Percentiles rank a stretch among this genome's conserved stretches.
Evolutionary conservation across 2,797 vertebrate species (phyloP).

Genomic region (Typhlichthys eigenmanni): DNA sequence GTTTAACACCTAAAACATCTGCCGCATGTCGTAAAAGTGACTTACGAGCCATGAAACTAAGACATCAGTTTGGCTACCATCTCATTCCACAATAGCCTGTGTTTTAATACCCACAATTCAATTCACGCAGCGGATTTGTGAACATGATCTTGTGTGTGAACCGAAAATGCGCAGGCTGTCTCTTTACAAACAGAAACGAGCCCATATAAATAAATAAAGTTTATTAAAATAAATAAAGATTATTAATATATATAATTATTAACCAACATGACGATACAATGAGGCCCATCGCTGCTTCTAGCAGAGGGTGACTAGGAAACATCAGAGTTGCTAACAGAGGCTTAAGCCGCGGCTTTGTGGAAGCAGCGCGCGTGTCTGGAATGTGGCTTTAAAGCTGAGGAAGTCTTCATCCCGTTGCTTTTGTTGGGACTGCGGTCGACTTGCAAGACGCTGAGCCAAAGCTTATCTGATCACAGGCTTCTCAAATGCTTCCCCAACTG

Average conservation of each 20-base stretch:
- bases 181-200: neutral
- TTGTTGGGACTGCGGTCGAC: conserved; percentile 34
- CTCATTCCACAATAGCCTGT: conserved; percentile 16
- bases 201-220: neutral
- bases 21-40: conserved; percentile 37
- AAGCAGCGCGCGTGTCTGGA: conserved; percentile 27
- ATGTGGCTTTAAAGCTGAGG: conserved; percentile 37
- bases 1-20: conserved; percentile 24
- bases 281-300: too few relatives aligned
- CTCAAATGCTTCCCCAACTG: conserved; percentile 33
- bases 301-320: conserved; percentile 40
- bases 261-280: too few relatives aligned
- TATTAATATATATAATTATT: too few relatives aligned
- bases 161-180: conserved; percentile 22
- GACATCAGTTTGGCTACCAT: conserved; percentile 33
- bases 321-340: conserved; percentile 45
- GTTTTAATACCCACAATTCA: conserved; percentile 41
- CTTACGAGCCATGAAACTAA: conserved; percentile 18
- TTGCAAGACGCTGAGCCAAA: conserved; percentile 37
- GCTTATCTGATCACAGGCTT: conserved; percentile 52
- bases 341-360: conserved; percentile 41
- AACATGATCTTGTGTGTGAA: conserved; percentile 50
- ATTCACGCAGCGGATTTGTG: conserved; percentile 54
- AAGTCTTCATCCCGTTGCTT: conserved; percentile 35
- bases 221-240: too few relatives aligned